Evolutionary conservation across 2,888 invertebrate species (phyloP).

Genomic region (Thera obeliscata): DNA sequence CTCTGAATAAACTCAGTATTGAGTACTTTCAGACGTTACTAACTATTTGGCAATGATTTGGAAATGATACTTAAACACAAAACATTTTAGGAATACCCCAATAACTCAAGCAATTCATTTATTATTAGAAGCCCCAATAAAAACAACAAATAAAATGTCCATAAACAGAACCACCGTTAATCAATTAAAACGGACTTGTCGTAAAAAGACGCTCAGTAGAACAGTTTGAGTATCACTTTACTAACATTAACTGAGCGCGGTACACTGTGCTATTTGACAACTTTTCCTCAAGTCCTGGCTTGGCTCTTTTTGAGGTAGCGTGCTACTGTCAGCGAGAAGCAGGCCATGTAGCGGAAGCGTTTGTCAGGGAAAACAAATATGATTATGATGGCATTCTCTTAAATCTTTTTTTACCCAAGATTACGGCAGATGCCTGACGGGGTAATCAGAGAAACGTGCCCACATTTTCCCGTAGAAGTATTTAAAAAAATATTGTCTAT

Average conservation of each 20-base stretch:
- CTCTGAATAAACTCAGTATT: not conserved
- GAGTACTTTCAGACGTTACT: no score
- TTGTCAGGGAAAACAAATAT: not conserved
- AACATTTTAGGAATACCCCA: not conserved
- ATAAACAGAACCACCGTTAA: slow-evolving; percentile 24
- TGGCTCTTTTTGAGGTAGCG: slow-evolving; percentile 17
- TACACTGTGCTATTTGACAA: slow-evolving; percentile 26
- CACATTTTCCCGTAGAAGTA: no score
- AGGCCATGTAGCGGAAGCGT: not conserved
- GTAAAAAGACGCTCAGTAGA: slow-evolving; percentile 18
- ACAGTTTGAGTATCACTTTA: slow-evolving; percentile 16
- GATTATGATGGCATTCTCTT: no score
- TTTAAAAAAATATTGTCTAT: not conserved
- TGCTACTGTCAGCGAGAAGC: slow-evolving; percentile 7
- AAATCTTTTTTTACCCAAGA: no score
- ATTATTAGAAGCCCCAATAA: slow-evolving; percentile 7
- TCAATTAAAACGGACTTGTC: slow-evolving; percentile 29
- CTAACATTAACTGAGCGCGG: slow-evolving; percentile 15
- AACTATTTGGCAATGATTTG: not conserved
- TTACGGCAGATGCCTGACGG: no score
- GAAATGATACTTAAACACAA: not conserved
- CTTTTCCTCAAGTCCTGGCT: slow-evolving; percentile 25
- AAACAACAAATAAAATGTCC: slow-evolving; percentile 17
- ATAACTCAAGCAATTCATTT: not conserved
- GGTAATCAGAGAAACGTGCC: no score